phyloP scores from a whole-genome alignment of 2,113 vertebrate genomes.

The Malaclemys terrapin region DNA sequence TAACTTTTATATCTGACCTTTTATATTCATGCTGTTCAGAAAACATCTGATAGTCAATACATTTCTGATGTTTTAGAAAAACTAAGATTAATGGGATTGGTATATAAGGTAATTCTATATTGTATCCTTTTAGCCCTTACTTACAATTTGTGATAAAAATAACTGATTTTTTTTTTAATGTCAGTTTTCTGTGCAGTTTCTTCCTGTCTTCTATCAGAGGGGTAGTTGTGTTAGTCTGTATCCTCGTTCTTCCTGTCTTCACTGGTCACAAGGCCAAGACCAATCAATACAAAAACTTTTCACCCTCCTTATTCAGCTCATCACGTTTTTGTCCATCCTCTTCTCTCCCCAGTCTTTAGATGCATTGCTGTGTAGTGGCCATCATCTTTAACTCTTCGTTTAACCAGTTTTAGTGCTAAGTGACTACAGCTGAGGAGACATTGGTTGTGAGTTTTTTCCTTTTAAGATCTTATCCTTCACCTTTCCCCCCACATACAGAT shows the following conservation, averaged over 20 bases:
- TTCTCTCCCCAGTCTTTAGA: neutral
- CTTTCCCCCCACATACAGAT: too few species aligned
- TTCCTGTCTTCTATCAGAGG: neutral
- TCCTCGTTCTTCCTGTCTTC: neutral
- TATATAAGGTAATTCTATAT: neutral
- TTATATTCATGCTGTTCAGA: neutral
- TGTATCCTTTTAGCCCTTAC: neutral
- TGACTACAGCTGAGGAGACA: neutral
- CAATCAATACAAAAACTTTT: neutral
- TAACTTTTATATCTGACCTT: neutral
- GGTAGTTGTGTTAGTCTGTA: too few species aligned
- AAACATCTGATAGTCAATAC: neutral
- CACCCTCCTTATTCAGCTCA: neutral
- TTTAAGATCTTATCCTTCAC: neutral
- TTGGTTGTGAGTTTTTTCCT: neutral
- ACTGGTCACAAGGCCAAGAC: neutral
- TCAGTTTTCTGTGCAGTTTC: neutral
- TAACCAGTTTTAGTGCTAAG: neutral
- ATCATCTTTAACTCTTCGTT: neutral
- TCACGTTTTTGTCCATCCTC: neutral
- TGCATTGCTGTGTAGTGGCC: neutral
- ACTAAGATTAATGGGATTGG: neutral
- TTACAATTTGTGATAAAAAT: neutral
- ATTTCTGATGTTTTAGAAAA: neutral
- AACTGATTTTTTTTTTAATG: neutral